Conservation (phyloP, 1,140 invertebrate species). For the Drosophila albomicans region DNA sequence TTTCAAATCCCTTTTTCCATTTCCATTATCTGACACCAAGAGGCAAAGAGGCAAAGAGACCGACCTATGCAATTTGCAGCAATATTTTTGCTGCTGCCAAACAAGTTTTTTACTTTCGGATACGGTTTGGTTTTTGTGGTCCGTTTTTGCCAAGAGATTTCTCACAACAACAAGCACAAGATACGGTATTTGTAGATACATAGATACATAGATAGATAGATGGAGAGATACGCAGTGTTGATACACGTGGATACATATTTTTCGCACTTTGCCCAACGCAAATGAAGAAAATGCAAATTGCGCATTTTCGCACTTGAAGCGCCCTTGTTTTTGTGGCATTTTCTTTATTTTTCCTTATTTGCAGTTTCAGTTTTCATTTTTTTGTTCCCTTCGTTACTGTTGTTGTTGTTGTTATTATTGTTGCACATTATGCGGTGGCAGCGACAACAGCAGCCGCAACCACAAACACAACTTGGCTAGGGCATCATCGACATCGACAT, state of each 20-base stretch:
- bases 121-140: background rate
- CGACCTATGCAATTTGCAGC: slow-evolving; percentile 1
- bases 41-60: background rate
- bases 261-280: slow-evolving; percentile 40
- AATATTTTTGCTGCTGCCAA: background rate
- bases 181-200: background rate
- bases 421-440: slow-evolving; percentile 48
- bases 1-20: slow-evolving; percentile 6
- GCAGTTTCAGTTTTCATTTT: slow-evolving; percentile 20
- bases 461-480: slow-evolving; percentile 22
- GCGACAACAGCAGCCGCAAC: slow-evolving; percentile 27
- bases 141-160: slow-evolving; percentile 7
- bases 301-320: slow-evolving; percentile 36
- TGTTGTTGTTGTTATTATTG: slow-evolving; percentile 16
- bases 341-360: slow-evolving; percentile 11
- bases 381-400: background rate
- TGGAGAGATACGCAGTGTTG: background rate
- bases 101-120: background rate
- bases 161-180: background rate
- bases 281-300: slow-evolving; percentile 56
- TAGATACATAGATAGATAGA: slow-evolving; percentile 1
- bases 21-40: background rate
- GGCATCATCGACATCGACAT: slow-evolving; percentile 9
- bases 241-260: slow-evolving; percentile 24
- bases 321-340: background rate